Evolutionary conservation across 2,888 invertebrate species (phyloP).

Genomic region (Brenthis ino): DNA sequence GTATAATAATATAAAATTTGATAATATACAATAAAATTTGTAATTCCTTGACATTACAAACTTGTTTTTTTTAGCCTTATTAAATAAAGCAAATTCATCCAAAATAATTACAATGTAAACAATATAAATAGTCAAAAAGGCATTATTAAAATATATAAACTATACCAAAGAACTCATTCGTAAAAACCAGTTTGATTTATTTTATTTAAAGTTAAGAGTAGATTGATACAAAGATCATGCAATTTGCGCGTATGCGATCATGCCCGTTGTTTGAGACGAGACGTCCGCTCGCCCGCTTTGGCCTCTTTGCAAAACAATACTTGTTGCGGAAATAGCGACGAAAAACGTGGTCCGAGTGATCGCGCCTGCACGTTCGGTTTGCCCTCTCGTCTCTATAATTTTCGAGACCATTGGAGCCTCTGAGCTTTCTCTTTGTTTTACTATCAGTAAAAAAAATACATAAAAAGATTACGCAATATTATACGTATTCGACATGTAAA

Average conservation of each 20-base stretch:
- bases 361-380: constrained; percentile 59
- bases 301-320: constrained; percentile 79
- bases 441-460: not conserved
- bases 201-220: not conserved
- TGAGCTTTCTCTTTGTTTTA: not conserved
- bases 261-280: constrained; percentile 32
- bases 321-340: constrained; percentile 79
- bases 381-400: not conserved
- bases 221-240: not conserved
- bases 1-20: no score
- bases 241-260: constrained; percentile 14
- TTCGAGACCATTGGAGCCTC: not conserved
- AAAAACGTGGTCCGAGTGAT: constrained; percentile 59
- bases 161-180: no score
- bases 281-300: constrained; percentile 57
- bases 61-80: no score
- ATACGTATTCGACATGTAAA: constrained; percentile 4
- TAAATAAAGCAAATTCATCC: no score
- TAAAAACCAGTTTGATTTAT: no score
- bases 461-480: not conserved
- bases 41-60: no score
- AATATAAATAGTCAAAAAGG: no score
- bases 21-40: no score
- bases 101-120: no score
- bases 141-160: no score